Base-by-base conservation (phyloP, 1,140 invertebrate genomes). In the Aphelenchoides avenae region DNA sequence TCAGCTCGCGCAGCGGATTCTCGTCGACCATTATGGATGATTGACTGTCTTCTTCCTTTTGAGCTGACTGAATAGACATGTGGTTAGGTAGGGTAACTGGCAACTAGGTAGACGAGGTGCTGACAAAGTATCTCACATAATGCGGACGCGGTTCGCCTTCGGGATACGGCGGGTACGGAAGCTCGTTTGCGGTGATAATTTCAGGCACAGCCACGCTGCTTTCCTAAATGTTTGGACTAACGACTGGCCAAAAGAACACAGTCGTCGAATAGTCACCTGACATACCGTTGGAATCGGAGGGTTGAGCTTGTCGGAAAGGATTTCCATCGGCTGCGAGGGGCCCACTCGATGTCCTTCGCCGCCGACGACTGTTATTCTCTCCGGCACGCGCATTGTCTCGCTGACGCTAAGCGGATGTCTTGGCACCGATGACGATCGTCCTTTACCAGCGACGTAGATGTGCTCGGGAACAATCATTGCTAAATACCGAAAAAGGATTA, bases 1-100 rank as follows among this genome's bases (percentile, higher is more conserved):
- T 68, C 22, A 68, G 49, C 46, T 68, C 67, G 11, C 59, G 67
- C n/a, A 68, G 26, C 5, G 66, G 68, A 42, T 68, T 57, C n/a
- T 55, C 54, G 22, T 68, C 66, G 29, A 68, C 52, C 3, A 68
- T 68, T 9, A 68, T 18, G 1, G 50, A 52, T 18, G 43, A 15
- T 52, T 20, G 9, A 18, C 56, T 13, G 24, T 2, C 13, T 42
- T 26, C 50, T 52, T 5, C n/a, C 51, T 53, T n/a, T 18, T 22
- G 13, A 55, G 47, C 20, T 20, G 22, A 2, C n/a, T n/a, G 2
- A 54, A 11, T 11, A 20, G 48, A 56, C 1, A 52, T 37, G 11
- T n/a, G 42, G 42, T 13, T 13, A 44, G 13, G 11, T 13, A 11
- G 11, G 15, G 37, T 39, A 36, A 36, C 11, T 11, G 11, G n/a